Conservation (phyloP, 1,140 invertebrate species). For the Ips nitidus region DNA sequence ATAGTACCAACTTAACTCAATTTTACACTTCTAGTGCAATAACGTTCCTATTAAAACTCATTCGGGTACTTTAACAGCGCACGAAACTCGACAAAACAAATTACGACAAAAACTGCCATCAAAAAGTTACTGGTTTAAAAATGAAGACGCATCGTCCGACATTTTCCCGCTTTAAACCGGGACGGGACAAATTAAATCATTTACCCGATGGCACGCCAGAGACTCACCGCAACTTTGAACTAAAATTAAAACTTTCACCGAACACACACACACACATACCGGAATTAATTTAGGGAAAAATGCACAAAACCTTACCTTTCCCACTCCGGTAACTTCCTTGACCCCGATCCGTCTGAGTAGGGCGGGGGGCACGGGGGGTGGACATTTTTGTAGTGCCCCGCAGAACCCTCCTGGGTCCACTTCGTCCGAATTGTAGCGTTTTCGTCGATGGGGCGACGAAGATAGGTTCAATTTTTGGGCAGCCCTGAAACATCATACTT, state of each 20-base stretch:
- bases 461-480: conserved; percentile 63
- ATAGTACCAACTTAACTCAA: too few relatives aligned
- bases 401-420: conserved; percentile 54
- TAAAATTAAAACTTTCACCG: conserved; percentile 16
- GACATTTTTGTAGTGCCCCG: conserved; percentile 67
- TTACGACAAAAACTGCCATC: background rate
- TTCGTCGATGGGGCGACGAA: conserved; percentile 59
- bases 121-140: background rate
- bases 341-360: conserved; percentile 74
- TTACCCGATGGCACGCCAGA: conserved; percentile 16
- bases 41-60: too few relatives aligned
- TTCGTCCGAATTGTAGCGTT: conserved; percentile 57
- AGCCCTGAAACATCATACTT: conserved; percentile 54
- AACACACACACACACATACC: too few relatives aligned
- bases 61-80: too few relatives aligned
- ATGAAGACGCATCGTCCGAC: background rate
- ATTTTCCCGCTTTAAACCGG: background rate
- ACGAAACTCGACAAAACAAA: background rate
- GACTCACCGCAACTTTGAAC: conserved; percentile 6
- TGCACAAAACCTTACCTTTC: conserved; percentile 68
- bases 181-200: conserved; percentile 21
- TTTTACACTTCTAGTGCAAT: too few relatives aligned
- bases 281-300: too few relatives aligned
- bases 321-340: conserved; percentile 80
- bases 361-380: conserved; percentile 79